Base-by-base conservation (phyloP, 2,888 invertebrate species). In the Ormia ochracea region DNA sequence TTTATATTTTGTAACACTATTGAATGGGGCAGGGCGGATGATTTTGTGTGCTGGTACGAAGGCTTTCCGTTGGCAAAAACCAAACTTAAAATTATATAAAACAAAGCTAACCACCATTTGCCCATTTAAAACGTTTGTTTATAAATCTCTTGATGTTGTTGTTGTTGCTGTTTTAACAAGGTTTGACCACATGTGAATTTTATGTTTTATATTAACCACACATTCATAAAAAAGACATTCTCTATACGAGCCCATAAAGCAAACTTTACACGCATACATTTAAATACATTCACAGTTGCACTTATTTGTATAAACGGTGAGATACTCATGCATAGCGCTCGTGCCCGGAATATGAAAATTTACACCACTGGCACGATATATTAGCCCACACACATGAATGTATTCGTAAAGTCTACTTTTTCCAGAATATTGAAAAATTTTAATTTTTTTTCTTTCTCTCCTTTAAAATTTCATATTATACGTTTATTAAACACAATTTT, bases 111-210 rank as follows among this genome's bases (percentile, higher is more conserved):
- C 80, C 80, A 80, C 54, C 66, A 68, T 68, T 76, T 72, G 80
- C 66, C 76, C 66, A 61, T 54, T 76, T 74, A 70, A 78, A 79
- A 63, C 69, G 73, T 63, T 79, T 78, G 68, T 69, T 78, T 78
- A 74, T 74, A 78, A 48, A 78, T 69, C 56, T 52, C 45, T 63
- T n/a, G n/a, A n/a, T n/a, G n/a, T n/a, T n/a, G n/a, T 63, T 78
- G n/a, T 21, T 50, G 26, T 14, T 68, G 73, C 75, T 80, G 72
- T 63, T 76, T 80, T 76, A 80, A 80, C 58, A 80, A 76, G 72
- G 68, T 73, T 76, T 69, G 72, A 80, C 80, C 80, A 76, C 80
- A 80, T 80, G 80, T 68, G 76, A 80, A 76, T 73, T 76, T 72
- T 58, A 75, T 75, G 69, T 70, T 69, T 56, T 69, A 74, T 68